Conservation (phyloP, 2,888 invertebrate species). For the Callyntrura guangdongensis region DNA sequence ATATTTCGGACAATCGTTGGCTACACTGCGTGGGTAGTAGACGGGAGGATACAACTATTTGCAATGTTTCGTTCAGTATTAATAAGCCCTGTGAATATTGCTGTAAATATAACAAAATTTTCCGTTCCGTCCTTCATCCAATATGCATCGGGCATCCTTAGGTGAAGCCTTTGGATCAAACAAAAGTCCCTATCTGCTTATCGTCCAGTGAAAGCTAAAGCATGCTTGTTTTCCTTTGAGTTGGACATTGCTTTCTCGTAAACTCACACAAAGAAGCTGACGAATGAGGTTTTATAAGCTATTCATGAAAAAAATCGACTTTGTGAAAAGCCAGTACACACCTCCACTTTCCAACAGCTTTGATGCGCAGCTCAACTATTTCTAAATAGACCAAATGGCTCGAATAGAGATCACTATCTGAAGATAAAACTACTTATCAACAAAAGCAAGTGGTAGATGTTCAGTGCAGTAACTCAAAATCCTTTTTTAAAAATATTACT, state of each 20-base stretch:
- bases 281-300: not conserved
- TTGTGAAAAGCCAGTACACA: not conserved
- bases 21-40: not conserved
- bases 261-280: not conserved
- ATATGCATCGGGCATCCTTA: not conserved
- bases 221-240: too few relatives aligned
- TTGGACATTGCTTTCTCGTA: too few relatives aligned
- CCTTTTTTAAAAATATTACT: not conserved
- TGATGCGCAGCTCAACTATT: not conserved
- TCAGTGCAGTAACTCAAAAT: not conserved
- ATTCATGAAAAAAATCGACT: conserved; percentile 3
- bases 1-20: not conserved
- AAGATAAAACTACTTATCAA: conserved; percentile 23
- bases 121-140: not conserved
- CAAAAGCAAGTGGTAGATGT: not conserved
- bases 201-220: too few relatives aligned
- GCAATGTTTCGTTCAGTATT: conserved; percentile 6
- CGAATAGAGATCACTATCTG: conserved; percentile 23
- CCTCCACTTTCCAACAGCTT: not conserved
- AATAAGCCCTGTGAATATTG: not conserved
- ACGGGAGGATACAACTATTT: not conserved
- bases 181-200: too few relatives aligned
- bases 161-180: too few relatives aligned
- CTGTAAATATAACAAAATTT: not conserved
- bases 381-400: conserved; percentile 7